Evolutionary conservation across 2,797 vertebrate genomes (phyloP), one percentile per base, ranked within the genome.

Genomic region (Oreochromis mossambicus): DNA sequence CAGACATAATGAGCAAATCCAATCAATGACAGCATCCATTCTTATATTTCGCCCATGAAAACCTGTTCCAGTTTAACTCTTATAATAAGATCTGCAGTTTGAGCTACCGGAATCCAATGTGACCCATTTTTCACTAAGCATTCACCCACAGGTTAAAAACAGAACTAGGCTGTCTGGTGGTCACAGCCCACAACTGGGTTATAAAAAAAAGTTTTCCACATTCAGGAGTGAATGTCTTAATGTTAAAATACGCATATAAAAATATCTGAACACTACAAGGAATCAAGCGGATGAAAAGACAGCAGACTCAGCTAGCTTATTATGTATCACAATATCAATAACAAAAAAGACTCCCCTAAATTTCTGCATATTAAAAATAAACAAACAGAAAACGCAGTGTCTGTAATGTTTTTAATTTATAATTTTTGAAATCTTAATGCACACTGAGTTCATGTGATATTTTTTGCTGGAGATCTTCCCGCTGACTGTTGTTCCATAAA

Each of bases 401-500:
- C 32, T 63, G 10, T 63, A 36, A 3, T 41, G 61, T 41, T 41
- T 38, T 8, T 10, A 63, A 63, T 63, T 63, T 63, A 5, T 5
- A n/a, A 38, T 36, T 1, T 58, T 77, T n/a, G 51, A 52, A 78
- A 77, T 13, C 58, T 29, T 66, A 77, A 84, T 75, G 36, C 52
- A 34, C 13, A n/a, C 21, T 48, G 54, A 85, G 81, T 54, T 78
- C 63, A 82, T 17, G 24, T 83, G 15, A 66, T 34, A 9, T 70
- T 83, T 86, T 79, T 51, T 78, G 34, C 75, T 85, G 26, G 56
- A 77, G 54, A 82, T 43, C 19, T 32, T 63, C 43, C 55, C 9
- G 52, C 29, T 58, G n/a, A 77, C 14, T 86, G 58, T 78, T 61
- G 50, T 79, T 68, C n/a, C 77, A 61, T 84, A 75, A 92, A 90